A percentile compares a stretch with the other conserved stretches of the same genome.
Conservation (phyloP, 2,888 invertebrate species). For the Prostheceraeus crozeri region DNA sequence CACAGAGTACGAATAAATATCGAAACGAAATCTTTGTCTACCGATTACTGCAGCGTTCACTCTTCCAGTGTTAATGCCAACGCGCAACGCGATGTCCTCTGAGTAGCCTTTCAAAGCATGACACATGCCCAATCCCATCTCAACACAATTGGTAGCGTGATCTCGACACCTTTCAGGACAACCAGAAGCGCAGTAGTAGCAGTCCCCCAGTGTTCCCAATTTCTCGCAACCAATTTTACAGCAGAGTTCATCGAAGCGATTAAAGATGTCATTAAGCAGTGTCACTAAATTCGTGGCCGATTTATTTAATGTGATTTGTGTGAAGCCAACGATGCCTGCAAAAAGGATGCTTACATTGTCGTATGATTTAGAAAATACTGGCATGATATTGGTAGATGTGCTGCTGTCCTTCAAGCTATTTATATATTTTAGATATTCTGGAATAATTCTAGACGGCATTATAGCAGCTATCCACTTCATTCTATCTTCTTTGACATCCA, state of each 20-base stretch:
- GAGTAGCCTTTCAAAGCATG: conserved; percentile 69
- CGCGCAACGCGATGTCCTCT: conserved; percentile 66
- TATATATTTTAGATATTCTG: conserved; percentile 21
- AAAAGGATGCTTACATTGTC: conserved; percentile 89
- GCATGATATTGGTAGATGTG: neutral
- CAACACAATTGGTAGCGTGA: conserved; percentile 87
- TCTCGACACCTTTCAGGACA: conserved; percentile 83
- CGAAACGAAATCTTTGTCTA: conserved; percentile 85
- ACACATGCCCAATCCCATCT: conserved; percentile 93
- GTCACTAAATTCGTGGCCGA: conserved; percentile 82
- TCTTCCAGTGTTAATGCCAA: conserved; percentile 83
- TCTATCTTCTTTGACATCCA: conserved; percentile 9
- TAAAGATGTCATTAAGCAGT: conserved; percentile 33
- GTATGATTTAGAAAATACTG: conserved; percentile 58
- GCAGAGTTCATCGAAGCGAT: conserved; percentile 76
- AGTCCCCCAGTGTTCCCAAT: conserved; percentile 88
- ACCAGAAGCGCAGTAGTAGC: conserved; percentile 75
- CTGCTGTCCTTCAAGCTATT: no score
- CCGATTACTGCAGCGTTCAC: conserved; percentile 67
- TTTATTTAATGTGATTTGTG: conserved; percentile 90
- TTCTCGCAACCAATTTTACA: conserved; percentile 83
- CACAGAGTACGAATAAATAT: conserved; percentile 96
- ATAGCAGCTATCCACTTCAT: conserved; percentile 28
- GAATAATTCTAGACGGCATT: conserved; percentile 6
- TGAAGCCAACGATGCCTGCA: conserved; percentile 95